Evolutionary conservation across 2,888 invertebrate species (phyloP).

Genomic region (Strigamia transsilvanica): DNA sequence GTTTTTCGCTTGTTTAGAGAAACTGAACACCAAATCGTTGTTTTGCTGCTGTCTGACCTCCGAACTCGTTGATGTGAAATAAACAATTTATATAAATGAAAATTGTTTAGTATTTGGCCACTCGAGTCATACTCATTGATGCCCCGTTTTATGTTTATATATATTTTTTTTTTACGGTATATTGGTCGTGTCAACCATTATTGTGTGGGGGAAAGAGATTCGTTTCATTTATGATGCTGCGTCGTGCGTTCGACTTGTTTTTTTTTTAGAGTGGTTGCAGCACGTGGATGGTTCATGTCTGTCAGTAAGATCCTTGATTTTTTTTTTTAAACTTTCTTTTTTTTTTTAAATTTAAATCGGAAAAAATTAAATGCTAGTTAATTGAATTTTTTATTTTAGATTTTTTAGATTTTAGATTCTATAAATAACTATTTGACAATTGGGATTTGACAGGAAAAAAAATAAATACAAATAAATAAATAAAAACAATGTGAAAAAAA

Average conservation of each 20-base stretch:
- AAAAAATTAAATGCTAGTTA: no score
- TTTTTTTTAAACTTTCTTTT: no score
- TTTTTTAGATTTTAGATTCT: no score
- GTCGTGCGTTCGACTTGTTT: not conserved
- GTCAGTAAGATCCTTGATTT: not conserved
- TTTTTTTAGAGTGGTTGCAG: not conserved
- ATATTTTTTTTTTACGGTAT: not conserved
- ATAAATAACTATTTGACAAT: not conserved
- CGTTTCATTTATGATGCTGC: not conserved
- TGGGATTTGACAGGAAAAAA: not conserved
- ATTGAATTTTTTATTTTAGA: no score
- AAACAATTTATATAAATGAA: constrained; percentile 11
- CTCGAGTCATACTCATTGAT: not conserved
- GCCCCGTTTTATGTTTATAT: constrained; percentile 2
- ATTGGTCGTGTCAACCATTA: not conserved
- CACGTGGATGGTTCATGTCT: not conserved
- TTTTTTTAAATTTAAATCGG: no score
- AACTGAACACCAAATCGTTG: not conserved
- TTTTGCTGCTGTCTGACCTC: not conserved
- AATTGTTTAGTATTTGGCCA: not conserved
- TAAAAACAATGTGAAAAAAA: not conserved
- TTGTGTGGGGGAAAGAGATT: not conserved
- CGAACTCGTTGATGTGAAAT: not conserved
- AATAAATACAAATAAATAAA: not conserved
- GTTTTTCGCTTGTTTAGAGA: constrained; percentile 9